phyloP scores from a whole-genome alignment of 2,113 vertebrate genomes.

The Protobothrops mucrosquamatus region DNA sequence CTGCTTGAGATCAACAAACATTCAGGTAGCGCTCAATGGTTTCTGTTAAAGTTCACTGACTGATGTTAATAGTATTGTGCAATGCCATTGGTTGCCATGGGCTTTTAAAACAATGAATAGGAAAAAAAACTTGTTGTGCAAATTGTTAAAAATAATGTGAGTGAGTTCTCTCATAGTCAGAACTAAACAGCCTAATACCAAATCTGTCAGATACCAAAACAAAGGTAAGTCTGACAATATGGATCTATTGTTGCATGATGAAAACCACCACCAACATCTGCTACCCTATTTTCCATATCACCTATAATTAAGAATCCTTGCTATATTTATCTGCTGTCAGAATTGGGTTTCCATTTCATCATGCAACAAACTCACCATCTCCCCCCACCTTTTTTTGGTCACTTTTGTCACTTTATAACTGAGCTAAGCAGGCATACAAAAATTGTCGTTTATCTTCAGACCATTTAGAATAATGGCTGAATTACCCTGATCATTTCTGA shows the following conservation, averaged over 20 bases:
- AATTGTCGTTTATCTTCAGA: slow-evolving; percentile 13
- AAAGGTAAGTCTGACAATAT: not conserved
- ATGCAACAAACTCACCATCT: slow-evolving; percentile 20
- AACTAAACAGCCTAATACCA: not conserved
- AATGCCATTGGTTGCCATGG: slow-evolving; percentile 63
- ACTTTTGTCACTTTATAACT: slow-evolving; percentile 32
- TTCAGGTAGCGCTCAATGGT: slow-evolving; percentile 78
- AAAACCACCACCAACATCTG: not conserved
- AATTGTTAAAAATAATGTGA: slow-evolving; percentile 63
- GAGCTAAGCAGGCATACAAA: not conserved
- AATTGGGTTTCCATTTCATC: slow-evolving; percentile 21
- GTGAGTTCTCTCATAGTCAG: not conserved
- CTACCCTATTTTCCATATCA: not conserved
- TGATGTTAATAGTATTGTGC: slow-evolving; percentile 68
- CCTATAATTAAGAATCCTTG: not conserved
- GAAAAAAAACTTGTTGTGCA: slow-evolving; percentile 62
- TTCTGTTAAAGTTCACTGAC: too few relatives aligned
- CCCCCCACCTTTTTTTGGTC: slow-evolving; percentile 10
- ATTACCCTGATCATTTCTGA: slow-evolving; percentile 10
- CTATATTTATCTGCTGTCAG: slow-evolving; percentile 8
- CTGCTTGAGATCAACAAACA: slow-evolving; percentile 77
- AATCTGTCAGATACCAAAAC: not conserved
- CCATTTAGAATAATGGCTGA: slow-evolving; percentile 6
- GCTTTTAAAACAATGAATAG: slow-evolving; percentile 59
- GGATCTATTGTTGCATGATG: too few relatives aligned